Evolutionary conservation across 1,140 invertebrate species (phyloP), one percentile per base, ranked within the genome.

Genomic region (Globodera rostochiensis): DNA sequence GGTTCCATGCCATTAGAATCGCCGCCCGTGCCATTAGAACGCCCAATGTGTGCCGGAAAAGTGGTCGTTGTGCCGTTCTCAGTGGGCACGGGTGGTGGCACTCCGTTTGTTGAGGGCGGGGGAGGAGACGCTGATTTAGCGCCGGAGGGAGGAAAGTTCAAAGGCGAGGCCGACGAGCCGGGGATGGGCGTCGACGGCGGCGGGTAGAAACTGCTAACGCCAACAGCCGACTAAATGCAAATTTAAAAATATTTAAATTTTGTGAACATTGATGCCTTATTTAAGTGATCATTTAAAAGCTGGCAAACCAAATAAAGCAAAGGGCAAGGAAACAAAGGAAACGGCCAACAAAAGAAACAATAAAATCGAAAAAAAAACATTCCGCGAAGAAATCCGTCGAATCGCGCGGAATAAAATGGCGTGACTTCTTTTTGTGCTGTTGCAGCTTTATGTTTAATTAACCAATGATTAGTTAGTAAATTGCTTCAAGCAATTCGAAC

Each of bases 171-270:
- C 0, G 76, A 47, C 66, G 69, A 67, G 36, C 60, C 49, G 6
- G 47, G 21, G 9, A 78, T 25, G n/a, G 76, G 76, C 21, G 76
- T 66, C 13, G 50, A 53, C 0, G 76, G 76, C 13, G 76, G 53
- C 19, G 73, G 69, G 49, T 82, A 82, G 71, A 82, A 82, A 69
- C 81, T 82, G 80, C 50, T 74, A 9, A 69, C 81, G 9, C 81
- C 81, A 25, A 82, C 81, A 7, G 80, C 49, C 11, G 66, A n/a
- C 81, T 82, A 25, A 15, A 82, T 76, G 4, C 36, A 21, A 67
- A 78, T 46, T 45, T 6, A 69, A 78, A 69, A 6, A 21, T 6
- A 47, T 9, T 9, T 19, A 71, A 71, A 45, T 9, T 45, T 11
- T 11, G 19, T 9, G 19, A 36, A 36, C 36, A 36, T 36, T 36